A percentile compares a stretch with the other conserved stretches of the same genome.
phyloP scores from a whole-genome alignment of 1,140 invertebrate genomes.

The Bombus waltoni region DNA sequence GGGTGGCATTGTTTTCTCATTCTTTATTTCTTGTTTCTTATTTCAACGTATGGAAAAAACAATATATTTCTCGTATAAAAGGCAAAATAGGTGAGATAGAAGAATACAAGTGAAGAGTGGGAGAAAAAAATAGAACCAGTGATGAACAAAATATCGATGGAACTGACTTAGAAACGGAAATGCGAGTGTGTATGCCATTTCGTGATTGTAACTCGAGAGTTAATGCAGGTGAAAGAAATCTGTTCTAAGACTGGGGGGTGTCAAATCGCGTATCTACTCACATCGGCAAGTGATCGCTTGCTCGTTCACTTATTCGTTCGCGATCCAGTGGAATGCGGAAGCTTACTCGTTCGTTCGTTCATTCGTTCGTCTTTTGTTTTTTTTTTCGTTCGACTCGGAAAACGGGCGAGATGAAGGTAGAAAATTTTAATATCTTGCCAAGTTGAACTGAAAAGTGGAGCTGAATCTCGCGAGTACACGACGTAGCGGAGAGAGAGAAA shows the following conservation, averaged over 20 bases:
- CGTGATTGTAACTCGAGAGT: slow-evolving; percentile 7
- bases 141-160: not conserved
- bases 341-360: slow-evolving; percentile 42
- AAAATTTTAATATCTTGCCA: slow-evolving; percentile 16
- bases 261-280: slow-evolving; percentile 38
- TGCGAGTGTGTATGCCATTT: not conserved
- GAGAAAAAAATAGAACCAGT: not conserved
- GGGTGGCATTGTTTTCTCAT: slow-evolving; percentile 6
- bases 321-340: slow-evolving; percentile 38
- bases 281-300: slow-evolving; percentile 35
- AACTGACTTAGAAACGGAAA: slow-evolving; percentile 7
- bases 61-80: not conserved
- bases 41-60: slow-evolving; percentile 12
- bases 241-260: slow-evolving; percentile 27
- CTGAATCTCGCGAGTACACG: slow-evolving; percentile 9
- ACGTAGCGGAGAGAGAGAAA: slow-evolving; percentile 40
- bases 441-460: not conserved
- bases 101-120: not conserved
- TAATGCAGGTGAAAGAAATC: slow-evolving; percentile 21
- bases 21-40: slow-evolving; percentile 29
- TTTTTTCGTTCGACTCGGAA: not conserved
- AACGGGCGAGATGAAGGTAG: not conserved
- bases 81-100: not conserved
- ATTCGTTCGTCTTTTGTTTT: slow-evolving; percentile 26
- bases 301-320: slow-evolving; percentile 44